A percentile compares a stretch with the other conserved stretches of the same genome.
phyloP scores from a whole-genome alignment of 2,797 vertebrate species.

The Mus caroli region DNA sequence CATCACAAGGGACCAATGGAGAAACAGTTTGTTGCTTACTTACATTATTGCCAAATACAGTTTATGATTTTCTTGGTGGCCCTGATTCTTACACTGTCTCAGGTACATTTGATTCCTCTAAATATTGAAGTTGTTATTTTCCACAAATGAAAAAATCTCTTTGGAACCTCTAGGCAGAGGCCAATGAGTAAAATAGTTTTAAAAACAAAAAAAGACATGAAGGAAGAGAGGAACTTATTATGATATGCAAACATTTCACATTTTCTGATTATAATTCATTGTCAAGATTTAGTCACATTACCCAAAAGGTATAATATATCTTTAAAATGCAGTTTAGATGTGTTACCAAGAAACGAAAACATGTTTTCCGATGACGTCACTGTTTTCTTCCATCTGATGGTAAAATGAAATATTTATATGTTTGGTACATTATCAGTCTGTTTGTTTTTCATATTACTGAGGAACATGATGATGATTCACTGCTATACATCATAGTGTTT shows the following conservation, averaged over 20 bases:
- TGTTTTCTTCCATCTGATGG: not conserved
- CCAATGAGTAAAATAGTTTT: accelerated
- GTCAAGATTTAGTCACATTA: not conserved
- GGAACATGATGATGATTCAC: not conserved
- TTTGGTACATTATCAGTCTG: not conserved
- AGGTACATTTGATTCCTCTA: not conserved
- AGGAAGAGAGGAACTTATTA: not conserved
- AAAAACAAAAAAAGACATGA: not conserved
- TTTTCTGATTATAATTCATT: constrained; percentile 7
- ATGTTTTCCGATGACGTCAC: not conserved
- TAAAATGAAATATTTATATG: not conserved
- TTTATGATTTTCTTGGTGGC: not conserved
- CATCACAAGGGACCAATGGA: not conserved
- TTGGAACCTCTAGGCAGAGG: not conserved
- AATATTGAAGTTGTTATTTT: constrained; percentile 18
- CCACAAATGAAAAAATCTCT: not conserved
- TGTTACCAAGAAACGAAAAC: not conserved
- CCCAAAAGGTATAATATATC: not conserved
- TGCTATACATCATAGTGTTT: not conserved
- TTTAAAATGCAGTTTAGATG: not conserved
- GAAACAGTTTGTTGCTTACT: not conserved
- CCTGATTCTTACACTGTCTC: not conserved
- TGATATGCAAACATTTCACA: not conserved
- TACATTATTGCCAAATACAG: not conserved
- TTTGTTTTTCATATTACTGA: not conserved